Base-by-base conservation (phyloP, 2,888 invertebrate genomes). In the Pyrochroa serraticornis region DNA sequence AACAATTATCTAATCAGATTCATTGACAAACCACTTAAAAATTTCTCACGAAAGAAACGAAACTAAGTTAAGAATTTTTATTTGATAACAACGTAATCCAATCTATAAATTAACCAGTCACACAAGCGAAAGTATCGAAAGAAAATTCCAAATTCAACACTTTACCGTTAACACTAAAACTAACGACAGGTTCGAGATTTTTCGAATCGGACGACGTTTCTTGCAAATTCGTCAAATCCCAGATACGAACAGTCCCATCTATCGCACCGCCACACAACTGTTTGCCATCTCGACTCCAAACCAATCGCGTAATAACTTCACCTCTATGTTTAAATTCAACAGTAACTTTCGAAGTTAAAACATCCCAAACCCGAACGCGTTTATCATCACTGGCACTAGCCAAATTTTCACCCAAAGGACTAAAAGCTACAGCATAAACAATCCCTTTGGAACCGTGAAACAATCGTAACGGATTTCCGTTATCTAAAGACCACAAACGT, bases 401-500 rank as follows among this genome's bases (percentile, higher is more conserved):
- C 50, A 97, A 81, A 76, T 88, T 87, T 72, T 89, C 86, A 39
- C 97, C 96, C 72, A 89, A 85, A 0, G 93, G 91, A 75, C 93
- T 91, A 80, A 95, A 96, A 14, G 90, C 87, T 53, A 96, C 80
- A 52, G 89, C 82, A 58, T 89, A 86, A 14, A 96, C 85, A 1
- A 87, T 84, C 30, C 88, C 90, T 65, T 89, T 86, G 69, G 92
- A 90, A 7, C 91, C 93, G 39, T 87, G 83, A 64, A 93, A 87
- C 36, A 95, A 85, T 49, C 97, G 85, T 63, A 93, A 87, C 45
- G 92, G 82, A 66, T 88, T 88, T 7, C 92, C 94, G 73, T 92
- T 91, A 60, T 90, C 88, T 48, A 93, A 86, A 66, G 87, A 89
- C 95, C 95, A 97, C 70, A 97, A 80, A 32, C 95, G 85, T 43